phyloP scores from a whole-genome alignment of 2,797 vertebrate species.

The Gymnopithys bicolor region DNA sequence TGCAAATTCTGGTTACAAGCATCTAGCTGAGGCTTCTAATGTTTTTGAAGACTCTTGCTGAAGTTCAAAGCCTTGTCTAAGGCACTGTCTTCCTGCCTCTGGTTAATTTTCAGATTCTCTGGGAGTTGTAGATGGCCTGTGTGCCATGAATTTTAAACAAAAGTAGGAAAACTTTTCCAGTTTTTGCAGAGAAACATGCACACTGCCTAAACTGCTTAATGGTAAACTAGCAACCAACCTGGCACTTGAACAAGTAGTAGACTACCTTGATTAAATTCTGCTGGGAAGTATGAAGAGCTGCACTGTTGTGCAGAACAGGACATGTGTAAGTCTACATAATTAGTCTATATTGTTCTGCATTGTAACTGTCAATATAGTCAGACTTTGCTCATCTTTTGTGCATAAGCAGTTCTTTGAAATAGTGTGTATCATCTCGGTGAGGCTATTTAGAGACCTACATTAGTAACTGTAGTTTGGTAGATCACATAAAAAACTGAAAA shows the following conservation, averaged over 20 bases:
- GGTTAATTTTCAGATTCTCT: not conserved
- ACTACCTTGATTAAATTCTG: not conserved
- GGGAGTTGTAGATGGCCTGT: not conserved
- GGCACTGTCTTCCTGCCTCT: not conserved
- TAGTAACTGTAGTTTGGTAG: not conserved
- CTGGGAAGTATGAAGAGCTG: not conserved
- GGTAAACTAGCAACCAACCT: not conserved
- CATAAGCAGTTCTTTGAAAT: not conserved
- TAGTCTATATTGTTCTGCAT: not conserved
- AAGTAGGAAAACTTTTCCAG: not conserved
- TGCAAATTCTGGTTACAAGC: not conserved
- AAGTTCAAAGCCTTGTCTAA: not conserved
- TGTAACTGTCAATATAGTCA: not conserved
- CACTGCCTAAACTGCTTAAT: not conserved
- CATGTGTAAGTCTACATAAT: not conserved
- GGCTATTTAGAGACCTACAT: not conserved
- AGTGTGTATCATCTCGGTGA: not conserved
- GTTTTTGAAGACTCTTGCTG: not conserved
- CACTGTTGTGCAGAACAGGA: not conserved
- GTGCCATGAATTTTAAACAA: not conserved
- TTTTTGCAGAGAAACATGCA: not conserved
- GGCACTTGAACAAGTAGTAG: not conserved
- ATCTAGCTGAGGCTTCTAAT: not conserved
- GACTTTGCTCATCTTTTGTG: not conserved
- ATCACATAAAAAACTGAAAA: not conserved